phyloP scores from a whole-genome alignment of 2,888 invertebrate species.

The Digitonthophagus gazella region DNA sequence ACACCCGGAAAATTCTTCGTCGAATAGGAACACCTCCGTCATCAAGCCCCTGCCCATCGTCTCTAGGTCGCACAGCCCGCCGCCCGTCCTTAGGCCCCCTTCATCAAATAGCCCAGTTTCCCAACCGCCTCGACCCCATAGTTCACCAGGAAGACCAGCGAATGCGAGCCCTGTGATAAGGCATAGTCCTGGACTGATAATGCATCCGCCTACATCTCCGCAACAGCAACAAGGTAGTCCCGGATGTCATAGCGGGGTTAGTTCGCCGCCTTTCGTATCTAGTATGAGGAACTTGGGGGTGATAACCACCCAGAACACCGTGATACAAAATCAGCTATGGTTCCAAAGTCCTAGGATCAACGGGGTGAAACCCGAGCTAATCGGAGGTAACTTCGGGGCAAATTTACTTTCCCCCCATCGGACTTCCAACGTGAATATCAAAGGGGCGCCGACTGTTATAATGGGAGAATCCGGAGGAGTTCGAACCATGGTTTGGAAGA shows the following conservation, averaged over 20 bases:
- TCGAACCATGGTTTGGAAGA: conserved; percentile 68
- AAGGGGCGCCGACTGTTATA: conserved; percentile 80
- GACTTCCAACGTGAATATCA: conserved; percentile 43
- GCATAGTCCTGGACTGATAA: conserved; percentile 44
- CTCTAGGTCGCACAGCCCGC: conserved; percentile 48
- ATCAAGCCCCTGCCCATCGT: conserved; percentile 45
- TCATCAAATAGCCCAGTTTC: conserved; percentile 45
- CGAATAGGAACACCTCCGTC: conserved; percentile 44
- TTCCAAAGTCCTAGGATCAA: conserved; percentile 63
- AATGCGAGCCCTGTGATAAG: conserved; percentile 47
- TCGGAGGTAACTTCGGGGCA: conserved; percentile 58
- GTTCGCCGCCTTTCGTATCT: not conserved
- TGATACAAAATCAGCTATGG: conserved; percentile 48
- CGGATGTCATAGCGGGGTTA: conserved; percentile 18
- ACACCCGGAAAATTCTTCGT: conserved; percentile 28
- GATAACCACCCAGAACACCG: conserved; percentile 42
- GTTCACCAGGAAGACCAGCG: conserved; percentile 49
- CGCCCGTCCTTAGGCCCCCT: conserved; percentile 39
- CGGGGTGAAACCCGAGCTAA: conserved; percentile 78
- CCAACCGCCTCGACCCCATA: conserved; percentile 50
- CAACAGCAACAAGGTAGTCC: conserved; percentile 21
- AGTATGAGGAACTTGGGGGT: conserved; percentile 37
- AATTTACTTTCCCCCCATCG: conserved; percentile 32
- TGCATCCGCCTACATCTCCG: conserved; percentile 31
- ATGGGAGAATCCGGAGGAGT: conserved; percentile 94